Percentiles rank a stretch among this genome's conserved stretches.
Conservation (phyloP, 2,113 vertebrate species). For the Chaetorhynchus papuensis region DNA sequence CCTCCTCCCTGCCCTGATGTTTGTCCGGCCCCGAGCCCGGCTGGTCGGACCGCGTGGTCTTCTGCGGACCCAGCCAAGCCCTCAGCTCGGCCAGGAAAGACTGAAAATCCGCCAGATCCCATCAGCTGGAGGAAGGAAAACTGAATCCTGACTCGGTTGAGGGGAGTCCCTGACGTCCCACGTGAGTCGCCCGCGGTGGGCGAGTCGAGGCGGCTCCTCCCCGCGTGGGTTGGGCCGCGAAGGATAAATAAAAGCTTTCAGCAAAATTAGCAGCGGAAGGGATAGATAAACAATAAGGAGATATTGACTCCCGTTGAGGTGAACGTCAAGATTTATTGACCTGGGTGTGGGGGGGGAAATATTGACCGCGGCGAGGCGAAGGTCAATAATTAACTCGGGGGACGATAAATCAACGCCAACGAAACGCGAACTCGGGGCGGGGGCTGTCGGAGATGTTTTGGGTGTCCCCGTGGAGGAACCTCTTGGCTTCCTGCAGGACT, state of each 20-base stretch:
- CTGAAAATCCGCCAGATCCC: no score
- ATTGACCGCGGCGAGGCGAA: constrained; percentile 63
- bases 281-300: constrained; percentile 67
- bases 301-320: constrained; percentile 63
- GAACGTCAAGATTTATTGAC: constrained; percentile 66
- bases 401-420: constrained; percentile 43
- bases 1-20: neutral
- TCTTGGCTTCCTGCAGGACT: neutral
- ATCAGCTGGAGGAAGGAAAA: neutral
- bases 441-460: neutral
- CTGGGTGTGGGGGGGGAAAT: constrained; percentile 51
- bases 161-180: neutral
- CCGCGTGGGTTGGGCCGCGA: fast-evolving
- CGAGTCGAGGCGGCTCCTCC: neutral
- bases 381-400: constrained; percentile 63
- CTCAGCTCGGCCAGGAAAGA: neutral
- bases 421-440: neutral
- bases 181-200: fast-evolving
- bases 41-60: neutral
- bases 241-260: constrained; percentile 55
- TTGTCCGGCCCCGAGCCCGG: neutral
- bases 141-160: fast-evolving
- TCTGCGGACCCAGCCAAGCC: neutral
- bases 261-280: constrained; percentile 49
- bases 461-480: neutral